Evolutionary conservation across 2,888 invertebrate species (phyloP), one percentile per base, ranked within the genome.

Genomic region (Parthenolecanium corni): DNA sequence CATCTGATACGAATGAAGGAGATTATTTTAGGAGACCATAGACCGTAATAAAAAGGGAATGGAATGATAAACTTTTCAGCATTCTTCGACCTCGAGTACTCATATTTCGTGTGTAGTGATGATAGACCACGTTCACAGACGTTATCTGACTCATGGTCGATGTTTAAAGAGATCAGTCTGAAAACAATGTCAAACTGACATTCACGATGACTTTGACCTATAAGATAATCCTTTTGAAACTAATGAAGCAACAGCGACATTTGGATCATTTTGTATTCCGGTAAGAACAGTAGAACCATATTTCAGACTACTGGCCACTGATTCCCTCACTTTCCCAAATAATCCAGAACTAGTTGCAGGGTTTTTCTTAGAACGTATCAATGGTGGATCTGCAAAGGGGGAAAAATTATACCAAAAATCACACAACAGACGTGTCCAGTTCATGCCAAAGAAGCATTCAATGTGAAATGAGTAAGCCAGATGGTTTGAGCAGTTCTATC

Each of bases 301-400:
- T 20, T 44, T 61, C 1, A 52, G 11, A 20, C 61, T 38, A 11
- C 38, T 61, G 11, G 49, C 36, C 20, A 61, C 61, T 31, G 61
- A 61, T 12, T 38, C 51, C 61, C 49, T 49, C 38, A 61, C 11
- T 61, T 61, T 61, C 3, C 61, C 51, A 14, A 61, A 36, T 23
- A 61, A 20, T 14, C 61, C 61, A 11, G 49, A 21, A 40, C 24
- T 57, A 2, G 51, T 23, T 21, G n/a, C 14, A 16, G n/a, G 2
- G 12, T 61, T 21, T 49, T 38, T 61, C 16, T 51, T 49, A 12
- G 11, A 23, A 9, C 49, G 25, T 36, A 61, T 20, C 18, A 61
- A 51, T 12, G 61, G 61, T 4, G 61, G 61, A 51, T 61, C 61
- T 61, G 38, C 11, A 40, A 54, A 54, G 6, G 18, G 3, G 14